Evolutionary conservation across 2,888 invertebrate genomes (phyloP).

Genomic region (Prenolepis imparis): DNA sequence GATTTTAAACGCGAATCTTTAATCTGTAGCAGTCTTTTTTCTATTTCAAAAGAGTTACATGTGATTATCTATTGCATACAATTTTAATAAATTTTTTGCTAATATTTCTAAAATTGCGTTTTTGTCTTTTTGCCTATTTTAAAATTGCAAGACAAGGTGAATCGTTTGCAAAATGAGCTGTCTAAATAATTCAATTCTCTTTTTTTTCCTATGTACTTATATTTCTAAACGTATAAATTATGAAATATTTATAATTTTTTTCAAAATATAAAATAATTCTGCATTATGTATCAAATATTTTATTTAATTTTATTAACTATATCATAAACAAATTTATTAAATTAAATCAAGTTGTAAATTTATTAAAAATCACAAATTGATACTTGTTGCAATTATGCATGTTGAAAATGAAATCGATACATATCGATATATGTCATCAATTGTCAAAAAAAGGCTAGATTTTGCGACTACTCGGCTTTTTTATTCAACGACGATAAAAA

Average conservation of each 20-base stretch:
- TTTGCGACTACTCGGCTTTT: background rate
- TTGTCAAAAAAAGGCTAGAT: slow-evolving; percentile 16
- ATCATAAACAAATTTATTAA: background rate
- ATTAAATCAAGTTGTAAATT: background rate
- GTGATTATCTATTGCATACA: background rate
- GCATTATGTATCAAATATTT: background rate
- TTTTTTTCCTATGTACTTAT: background rate
- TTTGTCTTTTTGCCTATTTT: background rate
- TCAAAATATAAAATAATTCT: background rate
- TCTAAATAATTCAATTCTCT: background rate
- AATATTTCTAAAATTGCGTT: background rate
- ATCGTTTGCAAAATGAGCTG: background rate
- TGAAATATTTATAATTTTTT: background rate
- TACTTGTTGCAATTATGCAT: background rate
- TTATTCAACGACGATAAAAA: background rate
- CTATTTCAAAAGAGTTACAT: background rate
- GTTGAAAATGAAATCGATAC: slow-evolving; percentile 11
- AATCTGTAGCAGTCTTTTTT: background rate
- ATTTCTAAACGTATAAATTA: background rate
- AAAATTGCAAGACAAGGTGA: background rate
- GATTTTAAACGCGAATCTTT: background rate
- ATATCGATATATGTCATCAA: slow-evolving; percentile 2
- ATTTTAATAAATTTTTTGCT: slow-evolving; percentile 11
- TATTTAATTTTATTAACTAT: background rate
- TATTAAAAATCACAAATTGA: background rate